A percentile compares a stretch with the other conserved stretches of the same genome.
Evolutionary conservation across 2,888 invertebrate species (phyloP).

Genomic region (Trissolcus brochymenae): DNA sequence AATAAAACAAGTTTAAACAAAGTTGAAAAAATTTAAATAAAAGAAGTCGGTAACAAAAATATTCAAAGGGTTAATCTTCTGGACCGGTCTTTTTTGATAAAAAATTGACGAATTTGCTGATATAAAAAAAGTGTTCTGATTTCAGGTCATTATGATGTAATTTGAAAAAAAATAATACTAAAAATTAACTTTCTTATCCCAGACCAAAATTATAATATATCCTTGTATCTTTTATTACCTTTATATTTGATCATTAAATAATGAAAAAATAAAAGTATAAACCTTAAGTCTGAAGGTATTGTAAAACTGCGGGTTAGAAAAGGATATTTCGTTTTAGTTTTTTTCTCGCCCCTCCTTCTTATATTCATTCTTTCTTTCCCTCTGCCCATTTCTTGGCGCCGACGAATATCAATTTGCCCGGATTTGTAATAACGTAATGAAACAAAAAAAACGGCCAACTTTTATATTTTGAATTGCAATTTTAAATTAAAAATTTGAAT

Average conservation of each 20-base stretch:
- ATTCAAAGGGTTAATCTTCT: too few species aligned
- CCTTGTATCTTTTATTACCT: too few species aligned
- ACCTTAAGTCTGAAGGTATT: slow-evolving; percentile 25
- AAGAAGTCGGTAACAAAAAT: too few species aligned
- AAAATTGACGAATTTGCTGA: background rate
- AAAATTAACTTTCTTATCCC: too few species aligned
- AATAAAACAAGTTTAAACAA: too few species aligned
- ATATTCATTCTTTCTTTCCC: slow-evolving; percentile 14
- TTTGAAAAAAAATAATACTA: too few species aligned
- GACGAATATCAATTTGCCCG: slow-evolving; percentile 43
- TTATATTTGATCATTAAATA: background rate
- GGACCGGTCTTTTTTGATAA: background rate
- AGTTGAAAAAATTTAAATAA: too few species aligned
- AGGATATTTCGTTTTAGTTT: slow-evolving; percentile 35
- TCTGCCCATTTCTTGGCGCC: slow-evolving; percentile 23
- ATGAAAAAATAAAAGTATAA: slow-evolving; percentile 20
- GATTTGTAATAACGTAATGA: slow-evolving; percentile 36
- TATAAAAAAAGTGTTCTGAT: background rate
- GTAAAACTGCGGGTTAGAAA: slow-evolving; percentile 43
- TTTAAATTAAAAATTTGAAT: slow-evolving; percentile 2
- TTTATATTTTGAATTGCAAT: background rate
- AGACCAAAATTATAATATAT: too few species aligned
- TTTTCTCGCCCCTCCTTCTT: slow-evolving; percentile 26
- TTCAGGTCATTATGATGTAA: too few species aligned
- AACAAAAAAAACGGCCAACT: slow-evolving; percentile 5